phyloP scores from a whole-genome alignment of 2,797 vertebrate genomes.

The Coracias cyanogaster region DNA sequence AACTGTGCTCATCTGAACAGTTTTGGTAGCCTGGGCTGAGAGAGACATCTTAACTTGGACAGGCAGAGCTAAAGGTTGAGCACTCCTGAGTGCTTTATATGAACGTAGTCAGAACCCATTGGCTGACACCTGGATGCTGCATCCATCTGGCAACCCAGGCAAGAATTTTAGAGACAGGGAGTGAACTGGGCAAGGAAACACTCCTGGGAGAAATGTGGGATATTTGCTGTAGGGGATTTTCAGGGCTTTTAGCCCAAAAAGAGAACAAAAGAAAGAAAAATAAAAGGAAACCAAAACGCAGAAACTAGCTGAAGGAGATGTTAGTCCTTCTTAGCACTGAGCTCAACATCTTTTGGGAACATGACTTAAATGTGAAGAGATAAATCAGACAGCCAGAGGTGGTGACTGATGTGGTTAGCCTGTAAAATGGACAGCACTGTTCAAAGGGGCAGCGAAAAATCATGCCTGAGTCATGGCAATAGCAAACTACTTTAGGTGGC shows the following conservation, averaged over 20 bases:
- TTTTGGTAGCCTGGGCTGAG: neutral
- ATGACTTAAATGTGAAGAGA: constrained; percentile 5
- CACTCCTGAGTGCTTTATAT: neutral
- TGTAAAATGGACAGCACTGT: constrained; percentile 28
- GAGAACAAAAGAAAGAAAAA: neutral
- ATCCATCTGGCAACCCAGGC: neutral
- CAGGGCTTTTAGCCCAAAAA: neutral
- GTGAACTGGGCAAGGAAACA: neutral
- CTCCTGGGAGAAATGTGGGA: neutral
- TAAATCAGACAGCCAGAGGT: constrained; percentile 39
- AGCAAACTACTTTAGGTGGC: constrained; percentile 4
- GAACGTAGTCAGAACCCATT: neutral
- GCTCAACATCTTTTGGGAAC: constrained; percentile 33
- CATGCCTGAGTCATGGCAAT: neutral
- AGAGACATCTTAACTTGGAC: neutral
- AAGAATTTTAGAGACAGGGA: neutral
- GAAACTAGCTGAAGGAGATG: neutral
- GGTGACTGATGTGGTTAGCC: constrained; percentile 54
- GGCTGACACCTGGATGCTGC: neutral
- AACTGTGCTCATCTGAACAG: neutral
- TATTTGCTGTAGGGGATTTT: neutral
- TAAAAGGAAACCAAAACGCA: neutral
- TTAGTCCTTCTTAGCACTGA: neutral
- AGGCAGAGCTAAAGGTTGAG: neutral
- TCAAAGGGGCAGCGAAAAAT: constrained; percentile 24